A percentile compares a stretch with the other conserved stretches of the same genome.
These are phyloP conservation scores for Camelus dromedarius DNA, from an alignment of 2,113 vertebrate genomes.

Conservation along the genomic window DNA sequence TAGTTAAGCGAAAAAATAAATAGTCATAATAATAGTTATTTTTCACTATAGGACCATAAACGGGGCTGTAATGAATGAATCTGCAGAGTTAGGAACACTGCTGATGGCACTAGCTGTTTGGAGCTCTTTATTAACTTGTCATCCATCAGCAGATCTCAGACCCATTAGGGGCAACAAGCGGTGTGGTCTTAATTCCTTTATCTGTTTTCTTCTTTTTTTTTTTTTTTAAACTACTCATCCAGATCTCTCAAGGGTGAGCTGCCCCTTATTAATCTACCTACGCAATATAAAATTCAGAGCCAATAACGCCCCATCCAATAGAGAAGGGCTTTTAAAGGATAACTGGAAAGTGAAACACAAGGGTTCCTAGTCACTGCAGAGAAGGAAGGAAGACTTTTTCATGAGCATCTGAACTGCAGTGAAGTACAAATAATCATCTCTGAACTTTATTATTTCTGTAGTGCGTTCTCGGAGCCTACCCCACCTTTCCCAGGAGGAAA, in stretches of 20 bases:
- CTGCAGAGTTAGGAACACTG: background rate
- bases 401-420: conserved; percentile 38
- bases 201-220: background rate
- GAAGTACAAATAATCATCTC: conserved; percentile 57
- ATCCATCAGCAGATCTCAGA: background rate
- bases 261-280: conserved; percentile 59
- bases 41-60: background rate
- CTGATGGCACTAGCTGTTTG: background rate
- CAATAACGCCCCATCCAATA: conserved; percentile 8
- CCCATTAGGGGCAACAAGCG: background rate
- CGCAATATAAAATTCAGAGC: conserved; percentile 68
- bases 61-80: conserved; percentile 11
- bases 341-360: conserved; percentile 54
- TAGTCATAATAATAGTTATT: conserved; percentile 2
- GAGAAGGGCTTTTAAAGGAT: conserved; percentile 61
- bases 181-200: conserved; percentile 28
- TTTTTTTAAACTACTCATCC: background rate
- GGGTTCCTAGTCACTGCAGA: conserved; percentile 63
- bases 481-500: background rate
- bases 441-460: conserved; percentile 36
- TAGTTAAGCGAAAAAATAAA: conserved; percentile 58
- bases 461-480: conserved; percentile 34
- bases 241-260: conserved; percentile 28
- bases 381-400: conserved; percentile 54
- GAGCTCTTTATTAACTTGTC: background rate